Evolutionary conservation across 2,888 invertebrate genomes (phyloP).

Genomic region (Ametastegia equiseti): DNA sequence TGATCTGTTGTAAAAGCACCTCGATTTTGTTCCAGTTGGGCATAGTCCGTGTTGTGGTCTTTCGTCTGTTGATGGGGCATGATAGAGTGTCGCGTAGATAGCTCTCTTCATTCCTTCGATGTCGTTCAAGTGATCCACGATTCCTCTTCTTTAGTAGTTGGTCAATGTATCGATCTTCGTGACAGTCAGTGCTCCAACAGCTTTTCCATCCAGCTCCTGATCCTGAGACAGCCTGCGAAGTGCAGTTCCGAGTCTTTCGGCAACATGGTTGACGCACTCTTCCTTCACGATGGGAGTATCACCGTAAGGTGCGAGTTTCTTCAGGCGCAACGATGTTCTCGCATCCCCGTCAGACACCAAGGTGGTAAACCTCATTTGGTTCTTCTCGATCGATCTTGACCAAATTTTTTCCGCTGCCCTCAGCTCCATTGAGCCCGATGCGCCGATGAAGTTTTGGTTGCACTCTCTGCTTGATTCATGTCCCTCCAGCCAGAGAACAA

Average conservation of each 20-base stretch:
- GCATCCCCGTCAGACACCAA: constrained; percentile 48
- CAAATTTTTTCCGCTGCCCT: constrained; percentile 8
- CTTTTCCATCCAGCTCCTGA: no score
- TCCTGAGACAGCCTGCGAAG: no score
- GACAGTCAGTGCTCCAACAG: no score
- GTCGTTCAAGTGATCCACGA: constrained; percentile 49
- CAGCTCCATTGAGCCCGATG: background rate
- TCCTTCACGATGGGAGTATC: constrained; percentile 45
- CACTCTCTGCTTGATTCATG: constrained; percentile 43
- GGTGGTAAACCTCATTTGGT: constrained; percentile 46
- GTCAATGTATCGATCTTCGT: no score
- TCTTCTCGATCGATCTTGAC: background rate
- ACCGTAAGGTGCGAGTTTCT: constrained; percentile 23
- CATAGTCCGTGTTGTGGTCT: constrained; percentile 49
- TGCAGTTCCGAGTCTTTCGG: constrained; percentile 50
- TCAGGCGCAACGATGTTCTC: constrained; percentile 24
- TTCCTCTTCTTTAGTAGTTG: no score
- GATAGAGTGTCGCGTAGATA: constrained; percentile 50
- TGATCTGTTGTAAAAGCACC: constrained; percentile 55
- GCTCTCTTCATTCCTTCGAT: constrained; percentile 53
- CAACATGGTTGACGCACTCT: constrained; percentile 55
- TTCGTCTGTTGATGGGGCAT: constrained; percentile 51
- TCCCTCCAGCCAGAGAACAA: constrained; percentile 12
- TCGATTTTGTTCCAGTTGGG: constrained; percentile 33
- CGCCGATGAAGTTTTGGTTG: background rate